Base-by-base conservation (phyloP, 2,888 invertebrate species). In the Cephus runcator region DNA sequence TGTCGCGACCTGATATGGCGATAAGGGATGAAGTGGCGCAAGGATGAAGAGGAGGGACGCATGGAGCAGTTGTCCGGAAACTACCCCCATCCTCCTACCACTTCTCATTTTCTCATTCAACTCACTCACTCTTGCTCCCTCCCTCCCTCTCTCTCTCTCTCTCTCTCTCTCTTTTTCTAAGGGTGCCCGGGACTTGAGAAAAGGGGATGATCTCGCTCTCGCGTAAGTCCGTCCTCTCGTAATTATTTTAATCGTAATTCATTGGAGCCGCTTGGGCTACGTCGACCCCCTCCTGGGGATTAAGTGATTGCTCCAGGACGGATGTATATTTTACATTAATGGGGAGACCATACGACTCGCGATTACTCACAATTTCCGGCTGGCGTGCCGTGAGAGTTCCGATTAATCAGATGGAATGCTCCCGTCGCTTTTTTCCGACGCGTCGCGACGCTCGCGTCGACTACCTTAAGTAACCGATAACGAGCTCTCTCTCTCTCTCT, bases 341-440 rank as follows among this genome's bases (percentile, higher is more conserved):
- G 76, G 76, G 74, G 78, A 78, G 78, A 77, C 74, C 80, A 79
- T 77, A 76, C 77, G 76, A 80, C 80, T 80, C 76, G 83, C 85
- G 85, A 85, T 86, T 87, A 86, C 81, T 86, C 83, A 85, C 84
- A 83, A 87, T 86, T 86, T 69, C 69, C 69, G 40, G 40, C 69
- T 33, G 69, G 69, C 31, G 33, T 33, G 69, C 69, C 31, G 33
- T 31, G 69, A 33, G 69, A 30, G 69, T 33, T 69, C 12, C 69
- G 73, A 33, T 73, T 73, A 73, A 73, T 73, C 34, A 73, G 73
- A 56, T 71, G 30, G 12, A 73, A 76, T 76, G 76, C 9, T 56
- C 40, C 40, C 36, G 56, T 31, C 31, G 35, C 40, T n/a, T 69
- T 31, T 31, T 34, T 33, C 33, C 12, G 31, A n/a, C 40, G 40